Conservation (phyloP, 2,113 vertebrate species). For the Notothenia coriiceps region DNA sequence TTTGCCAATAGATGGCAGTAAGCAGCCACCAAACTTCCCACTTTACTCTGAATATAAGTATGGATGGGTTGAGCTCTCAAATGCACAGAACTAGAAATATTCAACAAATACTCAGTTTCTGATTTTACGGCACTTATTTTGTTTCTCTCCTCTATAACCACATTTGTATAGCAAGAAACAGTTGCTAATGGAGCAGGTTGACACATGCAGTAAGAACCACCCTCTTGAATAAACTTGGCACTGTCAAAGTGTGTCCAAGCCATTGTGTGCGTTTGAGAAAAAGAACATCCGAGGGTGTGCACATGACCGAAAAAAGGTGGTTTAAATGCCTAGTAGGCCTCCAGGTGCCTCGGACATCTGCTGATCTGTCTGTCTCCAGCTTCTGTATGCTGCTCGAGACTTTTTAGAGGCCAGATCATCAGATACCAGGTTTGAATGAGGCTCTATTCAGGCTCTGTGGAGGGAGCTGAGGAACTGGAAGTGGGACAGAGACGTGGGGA, state of each 20-base stretch:
- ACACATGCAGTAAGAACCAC: constrained; percentile 8
- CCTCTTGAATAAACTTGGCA: constrained; percentile 18
- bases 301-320: constrained; percentile 13
- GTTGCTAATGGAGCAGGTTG: constrained; percentile 12
- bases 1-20: constrained; percentile 70
- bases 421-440: constrained; percentile 60
- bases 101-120: background rate
- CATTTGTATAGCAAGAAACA: background rate
- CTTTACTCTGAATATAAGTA: background rate
- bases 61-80: background rate
- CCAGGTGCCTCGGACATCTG: constrained; percentile 34
- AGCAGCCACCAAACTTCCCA: constrained; percentile 22
- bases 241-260: constrained; percentile 21
- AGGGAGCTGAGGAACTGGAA: constrained; percentile 51
- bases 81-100: background rate
- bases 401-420: constrained; percentile 46
- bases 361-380: constrained; percentile 32
- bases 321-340: constrained; percentile 17
- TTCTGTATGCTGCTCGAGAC: constrained; percentile 3
- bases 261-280: constrained; percentile 6
- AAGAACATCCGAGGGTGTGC: constrained; percentile 5
- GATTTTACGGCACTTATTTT: background rate
- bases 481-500: constrained; percentile 60
- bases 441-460: constrained; percentile 61
- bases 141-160: background rate